Base-by-base conservation (phyloP, 2,113 vertebrate genomes). In the Uria aalge region DNA sequence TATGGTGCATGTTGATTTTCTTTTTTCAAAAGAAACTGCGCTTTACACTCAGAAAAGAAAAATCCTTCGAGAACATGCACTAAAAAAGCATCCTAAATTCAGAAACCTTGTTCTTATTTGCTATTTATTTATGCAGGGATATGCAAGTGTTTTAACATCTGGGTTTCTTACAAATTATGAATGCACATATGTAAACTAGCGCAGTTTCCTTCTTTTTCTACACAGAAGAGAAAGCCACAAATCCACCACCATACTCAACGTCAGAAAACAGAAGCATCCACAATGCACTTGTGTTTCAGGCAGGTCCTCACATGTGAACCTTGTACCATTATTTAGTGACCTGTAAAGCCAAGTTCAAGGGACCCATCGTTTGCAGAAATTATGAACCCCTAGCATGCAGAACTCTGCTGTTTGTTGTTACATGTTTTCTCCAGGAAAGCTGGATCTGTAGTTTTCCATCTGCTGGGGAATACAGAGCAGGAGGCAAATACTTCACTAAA, bases 1-100 rank as follows among this genome's bases (percentile, higher is more conserved):
- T 97, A 94, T 86, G 69, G 86, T 74, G 85, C 64, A 80, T 84
- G 85, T 88, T 96, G 91, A 91, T 96, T 96, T 88, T 90, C 64
- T 82, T 89, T 78, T 95, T 95, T 82, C 69, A 94, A 90, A 93
- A 91, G 79, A 79, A 85, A 71, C 74, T 75, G 30, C 0, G 0
- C 64, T 93, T 94, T 84, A 63, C 67, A 73, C 18, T 74, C 23
- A 78, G 82, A 57, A 92, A 56, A 94, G 57, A 91, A 93, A 95
- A 94, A 85, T 71, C 88, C 84, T 78, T 94, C 0, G 11, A 94
- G 77, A 86, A 75, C 19, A 15, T 16, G 21, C 29, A 56, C 52
- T 87, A 56, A 85, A 96, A 93, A 85, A 62, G 57, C 64, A 84
- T 60, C 30, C 64, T 79, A 76, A 92, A 94, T 94, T 88, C 85